These are phyloP conservation scores for Aelia acuminata DNA, from an alignment of 2,888 invertebrate genomes.

Conservation along the genomic window DNA sequence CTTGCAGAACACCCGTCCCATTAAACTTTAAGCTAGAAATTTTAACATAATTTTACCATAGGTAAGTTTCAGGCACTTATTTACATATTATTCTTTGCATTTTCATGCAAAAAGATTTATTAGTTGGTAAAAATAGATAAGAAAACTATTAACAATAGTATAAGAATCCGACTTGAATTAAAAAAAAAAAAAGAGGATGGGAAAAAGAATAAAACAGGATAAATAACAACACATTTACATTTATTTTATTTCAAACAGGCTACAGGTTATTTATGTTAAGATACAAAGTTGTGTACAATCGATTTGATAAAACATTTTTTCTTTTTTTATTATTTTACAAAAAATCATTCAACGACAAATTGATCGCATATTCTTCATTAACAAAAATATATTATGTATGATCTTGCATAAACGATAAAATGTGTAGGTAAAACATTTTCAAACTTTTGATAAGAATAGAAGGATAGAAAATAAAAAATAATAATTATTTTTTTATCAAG, in stretches of 20 bases:
- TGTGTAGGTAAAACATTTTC: slow-evolving; percentile 48
- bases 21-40: no score
- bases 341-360: slow-evolving; percentile 56
- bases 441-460: slow-evolving; percentile 32
- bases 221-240: slow-evolving; percentile 60
- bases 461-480: not conserved
- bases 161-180: not conserved
- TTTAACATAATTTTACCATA: no score
- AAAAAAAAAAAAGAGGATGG: slow-evolving; percentile 37
- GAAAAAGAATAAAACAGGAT: slow-evolving; percentile 52
- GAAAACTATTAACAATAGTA: no score
- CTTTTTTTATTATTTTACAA: slow-evolving; percentile 56
- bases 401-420: slow-evolving; percentile 58
- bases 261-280: slow-evolving; percentile 57
- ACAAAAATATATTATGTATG: slow-evolving; percentile 59
- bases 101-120: no score
- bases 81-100: no score
- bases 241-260: slow-evolving; percentile 60
- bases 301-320: slow-evolving; percentile 52
- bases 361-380: slow-evolving; percentile 56
- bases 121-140: no score
- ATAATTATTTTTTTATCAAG: not conserved
- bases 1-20: no score
- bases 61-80: no score
- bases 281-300: slow-evolving; percentile 60